These are phyloP conservation scores for Bradypus variegatus DNA, from an alignment of 2,797 vertebrate species.

Conservation along the genomic window DNA sequence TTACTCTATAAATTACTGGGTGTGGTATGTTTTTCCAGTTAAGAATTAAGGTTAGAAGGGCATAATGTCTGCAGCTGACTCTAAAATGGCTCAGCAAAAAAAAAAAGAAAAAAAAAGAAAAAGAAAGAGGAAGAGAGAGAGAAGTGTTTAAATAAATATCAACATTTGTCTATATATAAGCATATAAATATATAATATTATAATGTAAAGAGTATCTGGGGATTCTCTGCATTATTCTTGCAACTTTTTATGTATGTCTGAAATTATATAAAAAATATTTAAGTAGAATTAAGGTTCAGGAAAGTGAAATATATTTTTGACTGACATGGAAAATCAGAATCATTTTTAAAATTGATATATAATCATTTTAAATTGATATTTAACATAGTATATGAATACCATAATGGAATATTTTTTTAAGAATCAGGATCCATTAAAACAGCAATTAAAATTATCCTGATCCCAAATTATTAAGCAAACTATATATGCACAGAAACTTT, in stretches of 20 bases:
- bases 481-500: background rate
- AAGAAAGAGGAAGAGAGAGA: too few species aligned
- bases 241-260: background rate
- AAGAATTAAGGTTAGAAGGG: slow-evolving; percentile 39
- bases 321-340: background rate
- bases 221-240: background rate
- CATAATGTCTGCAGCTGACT: background rate
- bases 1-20: slow-evolving; percentile 19
- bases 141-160: background rate
- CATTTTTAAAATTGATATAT: background rate
- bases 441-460: background rate
- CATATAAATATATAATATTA: background rate
- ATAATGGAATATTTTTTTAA: background rate
- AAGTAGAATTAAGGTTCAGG: background rate
- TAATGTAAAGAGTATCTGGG: background rate
- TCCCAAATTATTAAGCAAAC: slow-evolving; percentile 13
- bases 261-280: background rate
- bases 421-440: background rate
- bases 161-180: background rate
- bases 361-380: background rate
- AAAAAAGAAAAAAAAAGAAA: too few species aligned
- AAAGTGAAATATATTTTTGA: background rate
- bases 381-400: too few species aligned
- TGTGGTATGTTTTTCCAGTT: background rate
- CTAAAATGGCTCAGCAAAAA: background rate